phyloP scores from a whole-genome alignment of 2,113 vertebrate genomes.

The Setophaga coronata region DNA sequence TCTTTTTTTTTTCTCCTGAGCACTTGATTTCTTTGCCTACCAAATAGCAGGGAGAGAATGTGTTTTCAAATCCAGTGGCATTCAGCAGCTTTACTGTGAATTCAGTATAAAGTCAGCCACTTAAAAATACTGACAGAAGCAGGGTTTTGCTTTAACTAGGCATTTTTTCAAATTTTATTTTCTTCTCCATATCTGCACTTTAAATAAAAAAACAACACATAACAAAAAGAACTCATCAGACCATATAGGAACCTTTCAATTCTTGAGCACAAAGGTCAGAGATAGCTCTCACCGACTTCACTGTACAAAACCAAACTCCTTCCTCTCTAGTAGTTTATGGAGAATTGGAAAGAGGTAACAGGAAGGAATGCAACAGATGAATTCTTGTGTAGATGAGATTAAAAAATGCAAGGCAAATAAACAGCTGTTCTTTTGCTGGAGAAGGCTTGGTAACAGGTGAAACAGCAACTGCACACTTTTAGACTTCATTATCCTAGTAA shows the following conservation, averaged over 20 bases:
- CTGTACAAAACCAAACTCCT: background rate
- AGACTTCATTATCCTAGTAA: background rate
- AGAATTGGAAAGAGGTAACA: background rate
- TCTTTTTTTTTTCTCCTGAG: background rate
- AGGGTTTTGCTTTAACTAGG: background rate
- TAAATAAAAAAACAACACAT: background rate
- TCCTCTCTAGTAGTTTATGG: background rate
- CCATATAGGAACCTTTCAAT: background rate
- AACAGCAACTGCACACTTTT: background rate
- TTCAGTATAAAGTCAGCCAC: background rate
- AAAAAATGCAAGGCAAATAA: background rate
- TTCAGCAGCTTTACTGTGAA: background rate
- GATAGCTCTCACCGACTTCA: background rate
- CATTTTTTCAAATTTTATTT: background rate
- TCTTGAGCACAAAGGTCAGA: background rate
- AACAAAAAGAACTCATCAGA: background rate
- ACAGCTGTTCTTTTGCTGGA: slow-evolving; percentile 28
- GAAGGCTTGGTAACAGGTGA: slow-evolving; percentile 25
- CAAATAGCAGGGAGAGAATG: background rate
- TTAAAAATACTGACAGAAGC: background rate
- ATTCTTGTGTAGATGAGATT: background rate
- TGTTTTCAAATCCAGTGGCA: background rate
- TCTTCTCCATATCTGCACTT: background rate
- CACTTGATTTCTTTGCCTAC: background rate
- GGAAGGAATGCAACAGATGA: background rate